phyloP scores from a whole-genome alignment of 2,797 vertebrate species.

The Poecilia velifera region DNA sequence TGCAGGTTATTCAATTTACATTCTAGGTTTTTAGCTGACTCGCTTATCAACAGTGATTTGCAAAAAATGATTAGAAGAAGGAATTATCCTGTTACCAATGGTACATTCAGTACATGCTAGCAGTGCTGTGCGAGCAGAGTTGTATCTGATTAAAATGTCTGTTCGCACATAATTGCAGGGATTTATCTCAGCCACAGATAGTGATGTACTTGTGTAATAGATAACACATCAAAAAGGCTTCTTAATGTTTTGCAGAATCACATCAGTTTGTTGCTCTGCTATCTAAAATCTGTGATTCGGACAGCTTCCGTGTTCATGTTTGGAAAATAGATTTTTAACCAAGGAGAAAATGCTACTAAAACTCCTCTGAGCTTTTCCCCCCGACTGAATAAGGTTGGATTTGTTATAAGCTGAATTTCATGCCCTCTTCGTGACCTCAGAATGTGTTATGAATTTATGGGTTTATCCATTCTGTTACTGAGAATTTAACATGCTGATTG shows the following conservation, averaged over 20 bases:
- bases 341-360: constrained; percentile 16
- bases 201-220: background rate
- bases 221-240: constrained; percentile 2
- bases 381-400: constrained; percentile 11
- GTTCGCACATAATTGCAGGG: background rate
- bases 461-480: constrained; percentile 11
- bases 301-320: constrained; percentile 8
- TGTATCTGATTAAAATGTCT: constrained; percentile 1
- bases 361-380: background rate
- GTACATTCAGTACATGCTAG: background rate
- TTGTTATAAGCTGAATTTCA: constrained; percentile 3
- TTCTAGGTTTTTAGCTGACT: constrained; percentile 60
- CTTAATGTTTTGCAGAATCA: constrained; percentile 7
- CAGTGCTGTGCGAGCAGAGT: background rate
- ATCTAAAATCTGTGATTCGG: constrained; percentile 5
- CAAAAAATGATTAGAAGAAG: constrained; percentile 31
- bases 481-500: constrained; percentile 5
- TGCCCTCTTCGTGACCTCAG: background rate
- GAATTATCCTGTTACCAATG: constrained; percentile 19
- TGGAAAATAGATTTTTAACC: constrained; percentile 19
- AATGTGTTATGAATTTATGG: background rate
- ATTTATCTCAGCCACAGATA: constrained; percentile 5
- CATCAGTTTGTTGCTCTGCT: background rate
- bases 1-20: constrained; percentile 67
- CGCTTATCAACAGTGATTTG: constrained; percentile 47